Base-by-base conservation (phyloP, 2,797 vertebrate genomes). In the Poeciliopsis gracilis region DNA sequence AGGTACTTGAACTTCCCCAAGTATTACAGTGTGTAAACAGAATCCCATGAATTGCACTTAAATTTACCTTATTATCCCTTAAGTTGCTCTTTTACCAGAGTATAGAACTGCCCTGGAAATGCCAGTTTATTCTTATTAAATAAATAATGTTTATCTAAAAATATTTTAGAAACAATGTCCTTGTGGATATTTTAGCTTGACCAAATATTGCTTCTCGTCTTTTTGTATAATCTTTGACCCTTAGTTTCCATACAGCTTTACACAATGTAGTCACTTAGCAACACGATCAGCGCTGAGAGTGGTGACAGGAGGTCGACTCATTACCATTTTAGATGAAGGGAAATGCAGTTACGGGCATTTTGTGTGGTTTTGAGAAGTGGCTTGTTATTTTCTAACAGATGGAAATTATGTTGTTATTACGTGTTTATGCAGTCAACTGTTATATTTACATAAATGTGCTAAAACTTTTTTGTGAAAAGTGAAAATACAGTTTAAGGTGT, bases 221-320 rank as follows among this genome's bases (percentile, higher is more conserved):
- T 4, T 73, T 55, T 4, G 10, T 55, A 71, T 5, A 11, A 1
- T 47, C n/a, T 23, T 15, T 38, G 45, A 23, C 13, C 36, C 15
- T 30, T 3, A 8, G 55, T 69, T 74, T 41, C 69, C 73, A 47
- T 49, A 45, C 79, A 20, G 61, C 25, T 20, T 72, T 61, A 63
- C 76, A 84, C 78, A 79, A 78, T 75, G 70, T 12, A 5, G 83
- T 88, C 83, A 63, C 86, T 46, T 57, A 57, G 86, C 79, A 85
- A 84, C 84, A 0, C 51, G 33, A 75, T 73, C 70, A 45, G 81
- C 55, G n/a, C 13, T 16, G 36, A 30, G 47, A 33, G 43, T 6
- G 0, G 49, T 38, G 77, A 72, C 79, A 82, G 8, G 2, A 23
- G 66, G 73, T 84, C 69, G 66, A 16, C 11, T 43, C 36, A 53